Conservation (phyloP, 2,113 vertebrate genomes). For the Physeter macrocephalus region DNA sequence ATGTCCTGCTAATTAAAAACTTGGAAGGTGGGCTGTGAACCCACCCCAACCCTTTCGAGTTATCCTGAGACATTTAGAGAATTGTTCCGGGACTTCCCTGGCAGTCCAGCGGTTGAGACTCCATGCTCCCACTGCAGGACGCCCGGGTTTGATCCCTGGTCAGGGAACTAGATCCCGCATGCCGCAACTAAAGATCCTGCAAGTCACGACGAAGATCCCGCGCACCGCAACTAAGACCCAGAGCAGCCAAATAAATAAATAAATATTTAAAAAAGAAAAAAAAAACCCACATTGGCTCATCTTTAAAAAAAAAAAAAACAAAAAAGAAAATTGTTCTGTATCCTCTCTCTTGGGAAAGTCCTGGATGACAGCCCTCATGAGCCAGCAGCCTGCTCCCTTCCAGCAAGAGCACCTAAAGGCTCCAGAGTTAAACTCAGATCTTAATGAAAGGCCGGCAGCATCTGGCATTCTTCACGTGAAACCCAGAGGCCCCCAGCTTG, state of each 20-base stretch:
- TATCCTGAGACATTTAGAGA: neutral
- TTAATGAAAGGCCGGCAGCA: neutral
- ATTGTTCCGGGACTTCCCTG: too few species aligned
- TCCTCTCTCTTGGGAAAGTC: neutral
- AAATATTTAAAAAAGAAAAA: too few species aligned
- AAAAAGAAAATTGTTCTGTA: neutral
- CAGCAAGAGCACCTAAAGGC: neutral
- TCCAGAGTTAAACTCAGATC: neutral
- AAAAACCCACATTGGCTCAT: too few species aligned
- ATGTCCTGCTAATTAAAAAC: neutral
- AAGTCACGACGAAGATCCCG: too few species aligned
- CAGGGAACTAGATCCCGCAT: too few species aligned
- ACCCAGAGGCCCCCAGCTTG: slow-evolving; percentile 46
- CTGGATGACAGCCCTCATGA: neutral
- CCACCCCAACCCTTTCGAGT: neutral
- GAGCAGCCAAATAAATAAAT: too few species aligned
- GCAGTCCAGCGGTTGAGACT: too few species aligned
- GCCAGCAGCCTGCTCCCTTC: neutral
- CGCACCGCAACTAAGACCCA: too few species aligned
- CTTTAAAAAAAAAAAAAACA: too few species aligned
- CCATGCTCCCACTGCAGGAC: too few species aligned
- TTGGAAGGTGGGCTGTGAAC: neutral
- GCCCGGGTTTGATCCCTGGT: too few species aligned
- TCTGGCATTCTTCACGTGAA: slow-evolving; percentile 58
- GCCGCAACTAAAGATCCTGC: too few species aligned